Percentiles rank a stretch among this genome's conserved stretches.
These are phyloP conservation scores for Diabrotica balteata DNA, from an alignment of 2,888 invertebrate species.

Conservation along the genomic window DNA sequence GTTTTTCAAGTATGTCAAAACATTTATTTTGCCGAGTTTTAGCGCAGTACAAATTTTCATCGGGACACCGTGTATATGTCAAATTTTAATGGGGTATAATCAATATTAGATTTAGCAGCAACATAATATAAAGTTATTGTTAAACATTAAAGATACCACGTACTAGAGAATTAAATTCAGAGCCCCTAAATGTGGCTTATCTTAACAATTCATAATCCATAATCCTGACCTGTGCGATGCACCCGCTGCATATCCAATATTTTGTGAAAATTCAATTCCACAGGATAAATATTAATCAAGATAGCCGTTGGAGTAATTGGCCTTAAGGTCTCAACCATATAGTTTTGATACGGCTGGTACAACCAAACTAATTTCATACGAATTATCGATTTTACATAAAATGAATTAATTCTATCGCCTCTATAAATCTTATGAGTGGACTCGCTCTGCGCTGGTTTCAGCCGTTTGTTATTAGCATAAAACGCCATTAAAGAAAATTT, in stretches of 20 bases:
- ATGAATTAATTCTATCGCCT: slow-evolving; percentile 32
- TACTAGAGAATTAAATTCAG: no score
- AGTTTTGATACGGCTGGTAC: slow-evolving; percentile 8
- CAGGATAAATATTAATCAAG: slow-evolving; percentile 25
- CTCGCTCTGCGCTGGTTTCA: slow-evolving; percentile 8
- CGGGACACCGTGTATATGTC: no score
- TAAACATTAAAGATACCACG: no score
- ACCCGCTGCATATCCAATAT: background rate
- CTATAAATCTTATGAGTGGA: slow-evolving; percentile 25
- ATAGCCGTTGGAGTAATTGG: slow-evolving; percentile 19
- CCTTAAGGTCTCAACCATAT: slow-evolving; percentile 17
- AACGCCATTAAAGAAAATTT: slow-evolving; percentile 23
- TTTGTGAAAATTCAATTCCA: slow-evolving; percentile 20
- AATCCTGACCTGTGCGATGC: background rate
- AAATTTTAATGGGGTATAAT: no score
- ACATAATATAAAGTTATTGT: no score
- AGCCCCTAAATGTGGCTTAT: no score
- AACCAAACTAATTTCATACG: slow-evolving; percentile 31
- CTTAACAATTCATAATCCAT: no score
- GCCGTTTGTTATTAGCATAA: slow-evolving; percentile 19
- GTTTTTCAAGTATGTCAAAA: no score
- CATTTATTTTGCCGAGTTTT: no score
- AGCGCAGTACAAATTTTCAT: no score
- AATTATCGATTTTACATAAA: slow-evolving; percentile 35
- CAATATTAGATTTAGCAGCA: no score